These are phyloP conservation scores for Stomorhina lunata DNA, from an alignment of 2,888 invertebrate species.

Conservation along the genomic window DNA sequence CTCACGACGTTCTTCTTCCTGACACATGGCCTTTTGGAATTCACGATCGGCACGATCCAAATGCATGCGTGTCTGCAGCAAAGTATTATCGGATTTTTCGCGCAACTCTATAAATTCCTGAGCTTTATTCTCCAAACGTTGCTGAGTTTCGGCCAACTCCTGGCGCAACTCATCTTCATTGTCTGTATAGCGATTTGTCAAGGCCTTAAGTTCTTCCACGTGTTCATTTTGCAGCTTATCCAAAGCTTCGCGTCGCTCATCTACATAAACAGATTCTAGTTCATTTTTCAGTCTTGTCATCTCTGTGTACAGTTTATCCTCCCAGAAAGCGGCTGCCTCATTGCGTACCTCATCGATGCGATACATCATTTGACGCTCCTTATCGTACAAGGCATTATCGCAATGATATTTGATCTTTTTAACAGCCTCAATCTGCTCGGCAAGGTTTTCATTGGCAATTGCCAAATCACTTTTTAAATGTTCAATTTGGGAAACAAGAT, in stretches of 20 bases:
- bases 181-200: conserved; percentile 82
- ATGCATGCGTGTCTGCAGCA: conserved; percentile 79
- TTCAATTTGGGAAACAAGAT: conserved; percentile 82
- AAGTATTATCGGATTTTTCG: conserved; percentile 83
- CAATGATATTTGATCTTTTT: conserved; percentile 79
- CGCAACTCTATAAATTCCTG: conserved; percentile 75
- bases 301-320: conserved; percentile 83
- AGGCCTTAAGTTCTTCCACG: conserved; percentile 82
- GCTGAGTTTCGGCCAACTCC: conserved; percentile 85
- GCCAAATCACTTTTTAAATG: conserved; percentile 81
- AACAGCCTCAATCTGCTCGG: conserved; percentile 81
- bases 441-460: conserved; percentile 81
- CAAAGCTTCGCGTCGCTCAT: conserved; percentile 83
- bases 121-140: conserved; percentile 81
- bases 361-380: conserved; percentile 80
- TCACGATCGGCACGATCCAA: conserved; percentile 79
- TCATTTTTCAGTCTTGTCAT: conserved; percentile 83
- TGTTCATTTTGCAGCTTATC: conserved; percentile 82
- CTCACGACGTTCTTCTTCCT: conserved; percentile 78
- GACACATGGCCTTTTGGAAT: conserved; percentile 78
- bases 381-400: conserved; percentile 79
- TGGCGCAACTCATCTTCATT: conserved; percentile 82
- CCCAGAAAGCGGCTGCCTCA: conserved; percentile 84
- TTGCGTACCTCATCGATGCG: conserved; percentile 81
- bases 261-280: conserved; percentile 83